phyloP scores from a whole-genome alignment of 1,140 invertebrate species.

The Bombus affinis region DNA sequence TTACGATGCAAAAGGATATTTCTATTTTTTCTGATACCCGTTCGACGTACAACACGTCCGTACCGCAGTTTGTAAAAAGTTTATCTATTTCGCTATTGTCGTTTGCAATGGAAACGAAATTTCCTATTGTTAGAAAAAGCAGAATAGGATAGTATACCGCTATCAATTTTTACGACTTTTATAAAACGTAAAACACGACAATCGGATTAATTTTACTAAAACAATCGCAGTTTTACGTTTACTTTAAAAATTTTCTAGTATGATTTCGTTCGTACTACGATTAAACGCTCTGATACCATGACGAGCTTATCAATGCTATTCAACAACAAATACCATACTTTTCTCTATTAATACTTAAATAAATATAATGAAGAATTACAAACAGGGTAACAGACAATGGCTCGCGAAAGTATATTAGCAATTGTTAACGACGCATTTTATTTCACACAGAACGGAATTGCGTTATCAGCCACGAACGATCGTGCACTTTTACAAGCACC shows the following conservation, averaged over 20 bases:
- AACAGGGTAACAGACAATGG: no score
- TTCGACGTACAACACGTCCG: no score
- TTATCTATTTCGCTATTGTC: neutral
- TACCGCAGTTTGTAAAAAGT: neutral
- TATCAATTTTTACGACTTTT: no score
- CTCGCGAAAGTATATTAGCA: neutral
- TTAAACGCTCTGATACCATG: no score
- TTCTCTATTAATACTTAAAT: no score
- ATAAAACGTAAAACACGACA: neutral
- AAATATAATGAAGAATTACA: no score
- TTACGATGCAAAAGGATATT: neutral
- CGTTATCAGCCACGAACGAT: neutral
- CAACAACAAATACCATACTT: no score
- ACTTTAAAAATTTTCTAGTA: no score
- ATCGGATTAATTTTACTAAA: neutral
- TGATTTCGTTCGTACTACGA: no score
- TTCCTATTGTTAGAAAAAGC: neutral
- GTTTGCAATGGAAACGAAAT: neutral
- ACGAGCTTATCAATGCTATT: no score
- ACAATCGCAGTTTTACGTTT: neutral
- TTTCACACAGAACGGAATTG: conserved; percentile 18
- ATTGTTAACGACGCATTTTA: conserved; percentile 17
- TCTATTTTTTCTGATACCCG: neutral
- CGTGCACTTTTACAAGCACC: neutral
- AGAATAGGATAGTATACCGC: neutral